Percentiles rank a stretch among this genome's conserved stretches.
Evolutionary conservation across 2,113 vertebrate species (phyloP).

Genomic region (Serilophus lunatus): DNA sequence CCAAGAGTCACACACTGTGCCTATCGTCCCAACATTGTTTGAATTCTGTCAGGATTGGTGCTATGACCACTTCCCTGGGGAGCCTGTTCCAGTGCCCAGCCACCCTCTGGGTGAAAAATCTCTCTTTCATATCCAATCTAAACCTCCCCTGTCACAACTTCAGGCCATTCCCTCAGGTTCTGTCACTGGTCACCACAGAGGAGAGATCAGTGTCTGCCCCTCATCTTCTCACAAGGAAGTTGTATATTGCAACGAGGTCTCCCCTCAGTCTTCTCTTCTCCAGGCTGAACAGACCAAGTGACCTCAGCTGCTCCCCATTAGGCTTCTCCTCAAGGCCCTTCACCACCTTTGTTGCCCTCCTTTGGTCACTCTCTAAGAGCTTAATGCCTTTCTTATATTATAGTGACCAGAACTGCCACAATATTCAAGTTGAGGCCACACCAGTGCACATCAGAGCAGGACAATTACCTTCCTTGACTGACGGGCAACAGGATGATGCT

Average conservation of each 20-base stretch:
- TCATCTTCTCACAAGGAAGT: background rate
- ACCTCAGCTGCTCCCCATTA: background rate
- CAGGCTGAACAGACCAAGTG: background rate
- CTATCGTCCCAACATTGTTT: background rate
- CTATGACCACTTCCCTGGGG: background rate
- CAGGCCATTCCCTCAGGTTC: background rate
- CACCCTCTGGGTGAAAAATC: background rate
- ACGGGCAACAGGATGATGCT: background rate
- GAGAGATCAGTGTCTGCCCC: background rate
- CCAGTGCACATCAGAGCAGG: background rate
- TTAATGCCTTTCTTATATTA: background rate
- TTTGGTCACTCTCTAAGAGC: background rate
- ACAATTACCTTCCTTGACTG: background rate
- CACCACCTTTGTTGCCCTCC: background rate
- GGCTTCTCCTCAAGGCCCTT: background rate
- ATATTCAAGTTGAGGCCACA: background rate
- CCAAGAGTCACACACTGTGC: background rate
- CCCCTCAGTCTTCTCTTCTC: background rate
- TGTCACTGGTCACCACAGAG: background rate
- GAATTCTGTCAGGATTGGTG: background rate
- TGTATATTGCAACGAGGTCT: background rate
- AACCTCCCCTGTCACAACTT: background rate
- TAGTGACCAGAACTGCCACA: background rate
- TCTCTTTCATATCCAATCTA: background rate
- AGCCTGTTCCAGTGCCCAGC: background rate